These are phyloP conservation scores for Nycticryphes semicollaris DNA, from an alignment of 2,113 vertebrate species.

Conservation along the genomic window DNA sequence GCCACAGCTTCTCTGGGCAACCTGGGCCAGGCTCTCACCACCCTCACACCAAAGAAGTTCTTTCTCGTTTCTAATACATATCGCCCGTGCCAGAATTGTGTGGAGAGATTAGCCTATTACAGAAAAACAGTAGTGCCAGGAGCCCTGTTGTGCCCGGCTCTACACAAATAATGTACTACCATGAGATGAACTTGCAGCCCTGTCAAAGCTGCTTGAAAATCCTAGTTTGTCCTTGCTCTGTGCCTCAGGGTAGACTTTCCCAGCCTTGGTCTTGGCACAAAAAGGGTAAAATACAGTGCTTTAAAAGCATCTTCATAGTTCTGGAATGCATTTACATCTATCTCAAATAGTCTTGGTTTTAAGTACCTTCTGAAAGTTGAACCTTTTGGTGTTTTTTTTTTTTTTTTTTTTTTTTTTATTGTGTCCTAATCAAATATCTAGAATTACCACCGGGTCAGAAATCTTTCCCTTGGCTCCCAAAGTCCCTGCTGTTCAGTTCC, in stretches of 20 bases:
- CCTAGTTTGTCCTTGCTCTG: not conserved
- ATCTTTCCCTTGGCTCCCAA: not conserved
- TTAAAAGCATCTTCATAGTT: not conserved
- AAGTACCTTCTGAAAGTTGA: not conserved
- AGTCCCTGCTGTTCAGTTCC: not conserved
- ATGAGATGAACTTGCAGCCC: not conserved
- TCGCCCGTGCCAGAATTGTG: not conserved
- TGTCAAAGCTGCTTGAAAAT: not conserved
- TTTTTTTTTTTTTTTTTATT: not conserved
- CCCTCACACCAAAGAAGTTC: too few relatives aligned
- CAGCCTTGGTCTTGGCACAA: not conserved
- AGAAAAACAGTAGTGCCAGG: not conserved
- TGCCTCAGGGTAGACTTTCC: not conserved
- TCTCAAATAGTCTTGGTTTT: not conserved
- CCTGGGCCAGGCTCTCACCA: too few relatives aligned
- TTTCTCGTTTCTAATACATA: too few relatives aligned
- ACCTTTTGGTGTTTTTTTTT: not conserved
- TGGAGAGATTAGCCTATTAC: not conserved
- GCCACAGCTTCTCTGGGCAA: too few relatives aligned
- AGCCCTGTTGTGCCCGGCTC: not conserved
- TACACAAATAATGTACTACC: not conserved
- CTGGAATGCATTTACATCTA: not conserved
- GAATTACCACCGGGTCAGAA: not conserved
- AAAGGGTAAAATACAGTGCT: not conserved
- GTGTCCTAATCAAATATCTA: not conserved